Evolutionary conservation across 53 echinoderm and acorn worm species (phyloP), one percentile per base, ranked within the genome.

Genomic region (Stichopus horrens): DNA sequence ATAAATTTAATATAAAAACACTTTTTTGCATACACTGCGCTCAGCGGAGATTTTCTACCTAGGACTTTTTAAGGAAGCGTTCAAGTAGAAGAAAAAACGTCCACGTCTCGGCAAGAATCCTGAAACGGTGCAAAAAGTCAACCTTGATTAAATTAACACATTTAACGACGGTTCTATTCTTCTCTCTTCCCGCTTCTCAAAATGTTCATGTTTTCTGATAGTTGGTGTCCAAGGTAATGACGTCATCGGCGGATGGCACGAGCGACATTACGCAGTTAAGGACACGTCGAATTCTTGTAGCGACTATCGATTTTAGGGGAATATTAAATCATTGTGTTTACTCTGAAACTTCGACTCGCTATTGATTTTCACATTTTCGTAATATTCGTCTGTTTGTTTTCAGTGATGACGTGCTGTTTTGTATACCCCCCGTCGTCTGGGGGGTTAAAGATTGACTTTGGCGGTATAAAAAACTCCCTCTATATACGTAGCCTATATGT

Each of bases 261-360:
- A 81, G 19, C 57, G 81, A 81, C 56, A 81, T 71, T 71, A 71
- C 18, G 71, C 71, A 71, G 71, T 81, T 81, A 81, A 81, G 81
- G 81, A 81, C 81, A 81, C 81, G 57, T 81, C 58, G 56, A 56
- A 21, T 21, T 81, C 22, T 81, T n/a, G 21, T 51, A 22, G 20
- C 56, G 10, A 57, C 56, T 81, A 56, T 55, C 18, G 56, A 56
- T 81, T 58, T 16, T 22, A 21, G 21, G 21, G 8, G 81, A 58
- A 81, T 81, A 81, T 81, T 81, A 81, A 71, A 81, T 81, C 81
- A 81, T 56, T 81, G 56, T 81, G 81, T 81, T 81, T 81, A 81
- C 81, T 81, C 58, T 81, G 55, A 54, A 81, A 57, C 57, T 81
- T 81, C 81, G 81, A 21, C 81, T 81, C 56, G 37, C 21, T 81